Conservation (phyloP, 2,888 invertebrate genomes). For the Teleogryllus oceanicus region DNA sequence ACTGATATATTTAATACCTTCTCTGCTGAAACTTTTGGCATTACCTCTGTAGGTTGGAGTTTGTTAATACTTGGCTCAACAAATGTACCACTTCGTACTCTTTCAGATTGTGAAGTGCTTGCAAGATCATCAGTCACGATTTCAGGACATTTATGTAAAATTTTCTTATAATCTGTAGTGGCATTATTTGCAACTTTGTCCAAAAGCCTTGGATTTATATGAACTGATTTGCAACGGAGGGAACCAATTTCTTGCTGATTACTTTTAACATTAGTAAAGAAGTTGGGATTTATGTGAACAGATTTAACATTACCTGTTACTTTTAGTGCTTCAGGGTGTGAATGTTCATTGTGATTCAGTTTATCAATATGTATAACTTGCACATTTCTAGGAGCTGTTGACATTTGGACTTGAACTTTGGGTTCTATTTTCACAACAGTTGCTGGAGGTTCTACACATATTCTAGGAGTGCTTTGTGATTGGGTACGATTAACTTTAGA, state of each 20-base stretch:
- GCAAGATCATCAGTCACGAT: background rate
- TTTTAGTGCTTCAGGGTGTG: too few relatives aligned
- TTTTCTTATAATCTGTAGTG: background rate
- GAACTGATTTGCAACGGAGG: background rate
- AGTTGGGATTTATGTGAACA: background rate
- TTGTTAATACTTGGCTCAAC: background rate
- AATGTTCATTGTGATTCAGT: too few relatives aligned
- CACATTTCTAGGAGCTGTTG: too few relatives aligned
- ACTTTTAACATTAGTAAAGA: background rate
- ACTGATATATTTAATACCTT: background rate
- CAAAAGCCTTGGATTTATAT: background rate
- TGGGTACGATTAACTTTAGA: too few relatives aligned
- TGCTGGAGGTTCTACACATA: too few relatives aligned
- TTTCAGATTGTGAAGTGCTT: background rate
- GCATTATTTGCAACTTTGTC: background rate
- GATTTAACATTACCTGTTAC: background rate
- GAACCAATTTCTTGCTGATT: background rate
- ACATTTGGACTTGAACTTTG: too few relatives aligned
- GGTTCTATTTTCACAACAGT: too few relatives aligned
- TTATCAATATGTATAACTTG: too few relatives aligned
- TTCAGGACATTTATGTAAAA: background rate
- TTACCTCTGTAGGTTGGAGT: background rate
- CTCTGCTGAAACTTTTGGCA: background rate
- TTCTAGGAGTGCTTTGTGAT: too few relatives aligned
- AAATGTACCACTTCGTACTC: background rate